Base-by-base conservation (phyloP, 2,113 vertebrate species). In the Pimephales promelas region DNA sequence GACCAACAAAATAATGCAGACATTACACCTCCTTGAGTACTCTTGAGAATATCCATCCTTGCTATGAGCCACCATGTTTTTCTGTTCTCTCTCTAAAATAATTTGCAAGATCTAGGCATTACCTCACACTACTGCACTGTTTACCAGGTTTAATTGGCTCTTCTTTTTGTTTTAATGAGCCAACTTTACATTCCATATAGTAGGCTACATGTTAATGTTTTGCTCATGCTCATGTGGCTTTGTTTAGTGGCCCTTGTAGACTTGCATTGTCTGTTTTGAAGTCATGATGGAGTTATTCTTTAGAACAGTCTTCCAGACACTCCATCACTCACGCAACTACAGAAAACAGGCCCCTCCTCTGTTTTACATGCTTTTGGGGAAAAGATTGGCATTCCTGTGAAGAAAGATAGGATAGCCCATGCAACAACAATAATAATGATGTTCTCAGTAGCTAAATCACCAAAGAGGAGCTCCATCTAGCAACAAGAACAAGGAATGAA, bases 401-500 rank as follows among this genome's bases (percentile, higher is more conserved):
- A 59, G 11, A 68, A 64, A 49, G 18, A 64, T 49, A 52, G 18
- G 43, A 34, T 52, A 49, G 45, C 40, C 57, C 2, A 4, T 40
- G 75, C 10, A 16, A 13, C 40, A 79, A 49, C 8, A 64, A 74
- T 47, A 71, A 24, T 36, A 56, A 56, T 70, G 47, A 59, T 20
- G 26, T 80, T 86, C 49, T 52, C 16, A 70, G 49, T 75, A 81
- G 76, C 20, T 45, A 43, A 52, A 80, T 31, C 26, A 74, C 77
- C 66, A 34, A 71, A 57, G 72, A 72, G 62, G 14, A 71, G 31
- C 81, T 66, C 68, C 20, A 64, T 40, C 24, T 49, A 76, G 83
- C 66, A 47, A n/a, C 49, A n/a, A 52, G 54, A 14, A 85, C 10
- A 43, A 81, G 84, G 76, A 89, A 86, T 72, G 62, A 59, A 84